Percentiles rank a stretch among this genome's conserved stretches.
Evolutionary conservation across 2,797 vertebrate species (phyloP).

Genomic region (Crocodylus rhombifer): DNA sequence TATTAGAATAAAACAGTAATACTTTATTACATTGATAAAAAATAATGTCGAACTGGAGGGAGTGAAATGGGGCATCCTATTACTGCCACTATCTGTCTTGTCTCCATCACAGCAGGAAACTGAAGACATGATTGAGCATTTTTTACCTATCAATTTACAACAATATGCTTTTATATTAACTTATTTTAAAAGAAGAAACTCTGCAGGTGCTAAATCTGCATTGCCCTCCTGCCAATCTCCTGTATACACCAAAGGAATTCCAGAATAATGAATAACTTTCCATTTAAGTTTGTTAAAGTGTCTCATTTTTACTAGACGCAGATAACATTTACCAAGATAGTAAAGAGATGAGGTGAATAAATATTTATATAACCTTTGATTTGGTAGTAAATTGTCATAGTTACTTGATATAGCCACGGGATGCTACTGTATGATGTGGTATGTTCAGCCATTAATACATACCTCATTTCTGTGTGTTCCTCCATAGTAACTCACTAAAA

Average conservation of each 20-base stretch:
- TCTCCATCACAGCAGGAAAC: accelerated
- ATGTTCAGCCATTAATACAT: neutral
- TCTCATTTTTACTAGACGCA: accelerated
- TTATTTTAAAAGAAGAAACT: neutral
- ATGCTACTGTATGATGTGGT: neutral
- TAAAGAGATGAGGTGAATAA: neutral
- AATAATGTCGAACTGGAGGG: accelerated
- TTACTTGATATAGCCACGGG: neutral
- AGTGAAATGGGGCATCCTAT: neutral
- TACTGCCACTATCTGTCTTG: accelerated
- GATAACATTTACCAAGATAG: neutral
- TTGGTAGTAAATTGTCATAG: neutral
- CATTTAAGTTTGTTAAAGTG: neutral
- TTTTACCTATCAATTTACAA: neutral
- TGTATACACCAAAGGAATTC: accelerated
- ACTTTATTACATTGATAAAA: accelerated
- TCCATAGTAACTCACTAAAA: neutral
- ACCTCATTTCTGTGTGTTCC: constrained; percentile 4
- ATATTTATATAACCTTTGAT: neutral
- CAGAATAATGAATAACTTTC: accelerated
- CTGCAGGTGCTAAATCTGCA: accelerated
- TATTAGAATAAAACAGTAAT: neutral
- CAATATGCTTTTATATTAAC: accelerated
- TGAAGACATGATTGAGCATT: accelerated
- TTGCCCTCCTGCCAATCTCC: neutral